Evolutionary conservation across 2,113 vertebrate species (phyloP).

Genomic region (Argyrosomus japonicus): DNA sequence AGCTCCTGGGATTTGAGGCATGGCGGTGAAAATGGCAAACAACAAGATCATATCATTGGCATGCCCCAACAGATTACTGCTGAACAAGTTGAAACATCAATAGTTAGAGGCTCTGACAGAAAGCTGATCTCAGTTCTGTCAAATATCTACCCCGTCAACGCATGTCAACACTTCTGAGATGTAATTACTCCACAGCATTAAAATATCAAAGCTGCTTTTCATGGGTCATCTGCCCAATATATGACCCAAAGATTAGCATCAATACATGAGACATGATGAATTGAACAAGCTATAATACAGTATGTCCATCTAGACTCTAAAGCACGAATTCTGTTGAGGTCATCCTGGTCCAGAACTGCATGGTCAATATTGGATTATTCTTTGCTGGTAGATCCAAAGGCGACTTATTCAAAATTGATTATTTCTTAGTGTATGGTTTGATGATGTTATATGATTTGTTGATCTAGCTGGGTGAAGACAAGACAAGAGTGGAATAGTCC

Average conservation of each 20-base stretch:
- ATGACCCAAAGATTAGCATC: neutral
- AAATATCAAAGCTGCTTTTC: neutral
- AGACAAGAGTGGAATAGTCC: neutral
- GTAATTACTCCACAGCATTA: neutral
- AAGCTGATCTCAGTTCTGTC: conserved; percentile 6
- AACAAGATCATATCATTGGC: conserved; percentile 26
- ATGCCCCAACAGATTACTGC: conserved; percentile 21
- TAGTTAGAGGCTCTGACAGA: conserved; percentile 24
- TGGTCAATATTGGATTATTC: neutral
- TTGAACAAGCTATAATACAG: neutral
- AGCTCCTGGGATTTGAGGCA: conserved; percentile 24
- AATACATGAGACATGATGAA: neutral
- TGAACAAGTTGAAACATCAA: conserved; percentile 27
- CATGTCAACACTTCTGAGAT: neutral
- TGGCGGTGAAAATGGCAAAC: conserved; percentile 23
- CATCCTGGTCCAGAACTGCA: neutral
- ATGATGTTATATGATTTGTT: too few species aligned
- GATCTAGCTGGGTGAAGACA: too few species aligned
- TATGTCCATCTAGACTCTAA: neutral
- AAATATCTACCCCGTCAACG: conserved; percentile 4
- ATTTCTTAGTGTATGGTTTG: neutral
- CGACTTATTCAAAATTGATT: too few species aligned
- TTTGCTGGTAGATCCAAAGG: neutral
- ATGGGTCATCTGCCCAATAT: neutral
- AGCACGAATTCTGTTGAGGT: neutral